Conservation (phyloP, 92 coral and sea anemone species). For the Isaurus tuberculatus region DNA sequence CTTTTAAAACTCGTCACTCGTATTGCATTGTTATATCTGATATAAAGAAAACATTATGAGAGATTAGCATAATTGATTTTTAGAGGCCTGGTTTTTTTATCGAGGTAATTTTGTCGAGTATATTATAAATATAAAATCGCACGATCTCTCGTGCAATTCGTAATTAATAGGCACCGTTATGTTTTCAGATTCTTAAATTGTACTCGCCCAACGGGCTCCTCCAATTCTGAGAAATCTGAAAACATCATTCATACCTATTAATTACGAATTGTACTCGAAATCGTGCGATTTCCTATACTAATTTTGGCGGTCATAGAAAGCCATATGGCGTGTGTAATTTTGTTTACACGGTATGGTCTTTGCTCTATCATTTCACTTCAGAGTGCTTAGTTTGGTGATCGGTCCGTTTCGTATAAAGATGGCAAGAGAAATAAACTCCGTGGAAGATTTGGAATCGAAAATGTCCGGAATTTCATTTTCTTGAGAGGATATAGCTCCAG, state of each 20-base stretch:
- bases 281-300: too few species aligned
- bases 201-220: too few species aligned
- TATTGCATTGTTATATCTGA: constrained; percentile 20
- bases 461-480: not conserved
- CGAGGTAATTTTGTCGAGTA: constrained; percentile 10
- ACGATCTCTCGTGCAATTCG: constrained; percentile 5
- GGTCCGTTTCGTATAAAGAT: not conserved
- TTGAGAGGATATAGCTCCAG: not conserved
- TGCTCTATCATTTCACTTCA: too few species aligned
- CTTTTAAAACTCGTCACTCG: constrained; percentile 2
- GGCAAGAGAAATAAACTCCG: not conserved
- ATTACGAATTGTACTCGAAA: too few species aligned
- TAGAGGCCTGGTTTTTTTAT: constrained; percentile 15
- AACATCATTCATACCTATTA: too few species aligned
- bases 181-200: constrained; percentile 9
- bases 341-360: too few species aligned
- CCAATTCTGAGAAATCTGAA: too few species aligned
- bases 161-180: constrained; percentile 13
- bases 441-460: constrained; percentile 3
- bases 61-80: constrained; percentile 21
- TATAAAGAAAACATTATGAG: constrained; percentile 21
- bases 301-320: too few species aligned
- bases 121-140: constrained; percentile 22
- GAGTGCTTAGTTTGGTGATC: too few species aligned
- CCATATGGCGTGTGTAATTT: too few species aligned